Conservation (phyloP, 2,888 invertebrate species). For the Coleophora flavipennella region DNA sequence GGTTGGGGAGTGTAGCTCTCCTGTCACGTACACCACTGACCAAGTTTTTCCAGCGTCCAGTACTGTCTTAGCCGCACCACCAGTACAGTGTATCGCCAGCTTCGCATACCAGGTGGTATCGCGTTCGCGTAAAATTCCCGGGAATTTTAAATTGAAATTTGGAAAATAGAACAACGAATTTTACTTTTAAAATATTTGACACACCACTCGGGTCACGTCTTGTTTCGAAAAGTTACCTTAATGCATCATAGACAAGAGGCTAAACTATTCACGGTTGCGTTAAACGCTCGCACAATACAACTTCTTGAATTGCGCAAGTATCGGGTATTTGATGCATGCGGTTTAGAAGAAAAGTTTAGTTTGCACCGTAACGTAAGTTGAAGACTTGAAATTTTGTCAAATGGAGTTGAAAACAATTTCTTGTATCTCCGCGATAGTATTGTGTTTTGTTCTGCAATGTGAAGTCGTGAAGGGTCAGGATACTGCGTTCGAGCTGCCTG, state of each 20-base stretch:
- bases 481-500: slow-evolving; percentile 81
- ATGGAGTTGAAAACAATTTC: slow-evolving; percentile 13
- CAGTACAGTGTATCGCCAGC: slow-evolving; percentile 21
- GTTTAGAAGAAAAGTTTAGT: neutral
- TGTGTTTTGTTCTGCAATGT: slow-evolving; percentile 17
- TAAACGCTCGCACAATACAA: slow-evolving; percentile 4
- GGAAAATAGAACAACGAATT: neutral
- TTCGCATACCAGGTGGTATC: neutral
- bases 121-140: too few species aligned
- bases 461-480: slow-evolving; percentile 34
- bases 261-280: slow-evolving; percentile 1
- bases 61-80: slow-evolving; percentile 28
- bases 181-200: neutral
- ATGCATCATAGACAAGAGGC: neutral
- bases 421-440: slow-evolving; percentile 9
- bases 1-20: slow-evolving; percentile 29
- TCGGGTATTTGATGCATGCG: slow-evolving; percentile 11
- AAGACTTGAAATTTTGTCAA: neutral
- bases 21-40: slow-evolving; percentile 27
- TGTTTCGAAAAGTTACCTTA: neutral
- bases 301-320: slow-evolving; percentile 1
- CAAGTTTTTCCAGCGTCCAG: slow-evolving; percentile 32
- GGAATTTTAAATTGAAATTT: neutral
- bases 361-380: too few species aligned
- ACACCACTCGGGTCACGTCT: slow-evolving; percentile 1